A percentile compares a stretch with the other conserved stretches of the same genome.
phyloP scores from a whole-genome alignment of 2,113 vertebrate species.

The Piprites chloris region DNA sequence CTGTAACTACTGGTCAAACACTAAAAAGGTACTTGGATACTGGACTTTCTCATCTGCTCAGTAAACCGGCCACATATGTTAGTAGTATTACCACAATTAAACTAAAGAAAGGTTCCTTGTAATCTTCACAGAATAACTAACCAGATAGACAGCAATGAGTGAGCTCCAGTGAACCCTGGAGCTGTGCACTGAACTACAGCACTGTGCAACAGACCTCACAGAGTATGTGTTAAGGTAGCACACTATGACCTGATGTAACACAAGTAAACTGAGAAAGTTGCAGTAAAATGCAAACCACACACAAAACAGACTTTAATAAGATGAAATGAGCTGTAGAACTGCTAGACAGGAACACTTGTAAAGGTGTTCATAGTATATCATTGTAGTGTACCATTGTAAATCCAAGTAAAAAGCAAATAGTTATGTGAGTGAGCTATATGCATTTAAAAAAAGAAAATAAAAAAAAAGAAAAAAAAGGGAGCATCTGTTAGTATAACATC shows the following conservation, averaged over 20 bases:
- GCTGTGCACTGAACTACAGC: background rate
- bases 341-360: background rate
- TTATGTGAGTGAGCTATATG: rapidly evolving
- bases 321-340: background rate
- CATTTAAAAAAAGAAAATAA: background rate
- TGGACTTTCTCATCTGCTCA: background rate
- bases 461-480: background rate
- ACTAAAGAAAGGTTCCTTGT: background rate
- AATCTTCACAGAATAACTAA: background rate
- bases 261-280: background rate
- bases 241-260: background rate
- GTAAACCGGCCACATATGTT: background rate
- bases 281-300: background rate
- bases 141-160: rapidly evolving
- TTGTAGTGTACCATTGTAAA: background rate
- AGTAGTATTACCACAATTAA: background rate
- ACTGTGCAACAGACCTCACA: background rate
- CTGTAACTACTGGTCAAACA: background rate
- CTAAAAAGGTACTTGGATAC: background rate
- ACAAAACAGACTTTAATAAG: background rate
- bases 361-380: background rate
- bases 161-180: background rate
- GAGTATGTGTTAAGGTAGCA: background rate
- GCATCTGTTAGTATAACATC: background rate
- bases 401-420: background rate